Base-by-base conservation (phyloP, 2,797 vertebrate species). In the Enteromius trimaculatus region DNA sequence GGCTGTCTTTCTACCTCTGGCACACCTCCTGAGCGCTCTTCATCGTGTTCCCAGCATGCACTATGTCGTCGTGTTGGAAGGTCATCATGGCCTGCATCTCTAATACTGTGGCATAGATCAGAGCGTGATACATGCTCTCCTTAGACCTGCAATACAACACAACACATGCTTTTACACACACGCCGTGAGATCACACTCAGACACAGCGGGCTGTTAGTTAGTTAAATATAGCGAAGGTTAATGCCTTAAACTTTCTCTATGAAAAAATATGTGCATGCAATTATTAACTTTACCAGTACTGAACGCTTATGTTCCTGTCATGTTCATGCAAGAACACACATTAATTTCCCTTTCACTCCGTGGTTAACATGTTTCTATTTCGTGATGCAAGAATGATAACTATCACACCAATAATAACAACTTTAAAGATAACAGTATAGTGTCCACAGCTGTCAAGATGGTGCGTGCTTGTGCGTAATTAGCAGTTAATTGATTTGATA, bases 81-180 rank as follows among this genome's bases (percentile, higher is more conserved):
- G 96, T 97, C 96, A 97, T 96, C 95, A 96, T 96, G 75, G 96
- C 96, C 90, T 96, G 95, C 96, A 97, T 97, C 90, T 96, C 96
- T 90, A 96, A 89, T 69, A 97, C 92, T 0, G 95, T 96, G 90
- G 95, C 95, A n/a, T 96, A 96, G 89, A 96, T 95, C 2, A 97
- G 94, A 65, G 96, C 94, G 3, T 97, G 96, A 91, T 97, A 97
- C 95, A 97, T 96, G 70, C 96, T 97, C 79, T 95, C 93, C 55
- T 92, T 91, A 76, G 90, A 89, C 88, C 96, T 96, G 69, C 17
- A 86, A 6, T 3, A 85, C 58, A 82, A 86, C 39, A 85, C 37
- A 71, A 64, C 9, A 79, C 34, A 85, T 23, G 86, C 29, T 89
- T 11, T 66, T 6, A 77, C 65, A 23, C 62, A 74, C 42, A 37